Evolutionary conservation across 2,797 vertebrate genomes (phyloP), one percentile per base, ranked within the genome.

Genomic region (Pachyuromys duprasi): DNA sequence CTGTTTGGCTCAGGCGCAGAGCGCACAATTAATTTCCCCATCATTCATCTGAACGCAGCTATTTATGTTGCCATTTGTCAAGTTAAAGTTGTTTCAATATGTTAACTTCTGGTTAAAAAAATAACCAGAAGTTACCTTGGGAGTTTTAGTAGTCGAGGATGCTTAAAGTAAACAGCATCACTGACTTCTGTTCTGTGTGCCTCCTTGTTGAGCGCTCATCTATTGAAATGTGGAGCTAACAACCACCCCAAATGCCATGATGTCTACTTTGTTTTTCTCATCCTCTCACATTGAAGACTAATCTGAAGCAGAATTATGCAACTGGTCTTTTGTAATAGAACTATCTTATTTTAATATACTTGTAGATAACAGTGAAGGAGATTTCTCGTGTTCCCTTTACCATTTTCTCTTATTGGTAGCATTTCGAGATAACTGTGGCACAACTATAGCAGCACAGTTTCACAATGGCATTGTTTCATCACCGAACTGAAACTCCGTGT

Each of bases 41-140:
- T 94, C 49, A 89, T 5, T 93, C 26, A 5, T 93, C 75, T 65
- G 72, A 90, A 78, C 0, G 31, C 82, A 87, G 55, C 92, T 82
- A 36, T 93, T 97, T 81, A 20, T 75, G 57, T 84, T 95, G 69
- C 9, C 57, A 96, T 94, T 94, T 96, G 84, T 95, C 63, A 89
- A 82, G 57, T 83, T 91, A 83, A 95, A 80, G 90, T 67, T 95
- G 89, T 79, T 97, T 91, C 70, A 78, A 33, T 87, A 28, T 84
- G 92, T 82, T 72, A 89, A 91, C 83, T 70, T 91, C 60, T 93
- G 84, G 28, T 14, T 86, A 86, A 84, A 49, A 49, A 60, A 75
- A 55, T 79, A 96, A 33, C 13, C 45, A 86, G 49, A 49, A 49
- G 49, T 94, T 83, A 90, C 39, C n/a, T 92, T 67, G 57, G 72